A percentile compares a stretch with the other conserved stretches of the same genome.
These are phyloP conservation scores for Anolis apletophallus DNA, from an alignment of 2,797 vertebrate genomes.

Conservation along the genomic window DNA sequence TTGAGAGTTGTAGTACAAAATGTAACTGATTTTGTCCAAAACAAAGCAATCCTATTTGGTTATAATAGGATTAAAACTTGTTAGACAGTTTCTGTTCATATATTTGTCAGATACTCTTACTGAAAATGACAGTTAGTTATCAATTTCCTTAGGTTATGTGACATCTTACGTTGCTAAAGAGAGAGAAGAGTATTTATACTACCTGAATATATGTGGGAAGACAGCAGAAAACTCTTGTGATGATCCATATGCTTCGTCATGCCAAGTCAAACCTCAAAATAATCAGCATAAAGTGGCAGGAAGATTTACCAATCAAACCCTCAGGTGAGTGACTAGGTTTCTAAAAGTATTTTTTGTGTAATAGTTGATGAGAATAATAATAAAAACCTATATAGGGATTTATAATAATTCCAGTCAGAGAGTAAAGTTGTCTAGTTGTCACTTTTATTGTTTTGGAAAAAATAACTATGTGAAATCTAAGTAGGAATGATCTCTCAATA, in stretches of 20 bases:
- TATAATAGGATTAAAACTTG: not conserved
- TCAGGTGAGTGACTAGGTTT: constrained; percentile 82
- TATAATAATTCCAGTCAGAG: not conserved
- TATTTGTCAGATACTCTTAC: not conserved
- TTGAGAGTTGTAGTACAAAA: too few species aligned
- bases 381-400: not conserved
- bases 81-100: not conserved
- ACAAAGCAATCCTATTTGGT: not conserved
- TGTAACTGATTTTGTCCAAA: too few species aligned
- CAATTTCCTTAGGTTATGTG: constrained; percentile 49
- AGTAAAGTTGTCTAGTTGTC: not conserved
- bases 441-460: not conserved
- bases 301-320: constrained; percentile 84
- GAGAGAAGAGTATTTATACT: constrained; percentile 84
- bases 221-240: constrained; percentile 69
- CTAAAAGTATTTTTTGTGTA: not conserved
- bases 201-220: constrained; percentile 88
- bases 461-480: not conserved
- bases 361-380: not conserved
- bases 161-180: constrained; percentile 74
- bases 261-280: constrained; percentile 82
- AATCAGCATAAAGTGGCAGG: constrained; percentile 82
- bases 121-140: not conserved
- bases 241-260: constrained; percentile 76
- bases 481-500: not conserved